Percentiles rank a stretch among this genome's conserved stretches.
Evolutionary conservation across 2,888 invertebrate species (phyloP).

Genomic region (Portevinia maculata): DNA sequence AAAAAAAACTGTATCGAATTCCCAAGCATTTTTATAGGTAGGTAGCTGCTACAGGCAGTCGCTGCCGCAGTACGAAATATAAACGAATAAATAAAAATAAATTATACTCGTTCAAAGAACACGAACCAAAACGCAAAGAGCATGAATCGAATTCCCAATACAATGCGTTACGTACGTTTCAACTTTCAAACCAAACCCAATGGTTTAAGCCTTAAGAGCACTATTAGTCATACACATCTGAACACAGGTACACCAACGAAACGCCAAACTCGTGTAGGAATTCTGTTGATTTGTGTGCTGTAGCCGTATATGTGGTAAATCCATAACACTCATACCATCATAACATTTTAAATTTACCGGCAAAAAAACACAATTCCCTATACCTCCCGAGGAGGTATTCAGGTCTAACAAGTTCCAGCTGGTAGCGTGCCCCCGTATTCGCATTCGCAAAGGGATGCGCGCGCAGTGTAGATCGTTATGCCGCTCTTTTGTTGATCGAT

Average conservation of each 20-base stretch:
- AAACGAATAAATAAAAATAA: conserved; percentile 22
- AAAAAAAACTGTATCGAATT: conserved; percentile 50
- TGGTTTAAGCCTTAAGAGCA: conserved; percentile 45
- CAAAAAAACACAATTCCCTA: conserved; percentile 58
- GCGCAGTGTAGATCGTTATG: conserved; percentile 54
- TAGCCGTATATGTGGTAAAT: too few species aligned
- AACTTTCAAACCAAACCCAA: conserved; percentile 38
- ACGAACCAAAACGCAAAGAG: conserved; percentile 55
- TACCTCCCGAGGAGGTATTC: conserved; percentile 60
- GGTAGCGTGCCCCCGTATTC: conserved; percentile 64
- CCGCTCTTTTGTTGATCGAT: conserved; percentile 13
- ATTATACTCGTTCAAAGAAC: conserved; percentile 44
- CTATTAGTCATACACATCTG: conserved; percentile 55
- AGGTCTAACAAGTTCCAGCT: conserved; percentile 73
- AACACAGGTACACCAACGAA: conserved; percentile 24
- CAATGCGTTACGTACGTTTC: conserved; percentile 37
- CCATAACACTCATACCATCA: conserved; percentile 31
- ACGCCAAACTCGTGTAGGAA: not conserved
- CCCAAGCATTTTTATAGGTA: conserved; percentile 39
- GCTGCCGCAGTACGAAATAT: conserved; percentile 17
- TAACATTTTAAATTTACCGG: conserved; percentile 44
- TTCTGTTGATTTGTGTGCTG: not conserved
- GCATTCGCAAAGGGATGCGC: conserved; percentile 72
- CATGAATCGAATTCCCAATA: conserved; percentile 66
- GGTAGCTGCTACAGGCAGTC: conserved; percentile 19